phyloP scores from a whole-genome alignment of 53 echinoderm and acorn worm species.

The Patiria pectinifera region DNA sequence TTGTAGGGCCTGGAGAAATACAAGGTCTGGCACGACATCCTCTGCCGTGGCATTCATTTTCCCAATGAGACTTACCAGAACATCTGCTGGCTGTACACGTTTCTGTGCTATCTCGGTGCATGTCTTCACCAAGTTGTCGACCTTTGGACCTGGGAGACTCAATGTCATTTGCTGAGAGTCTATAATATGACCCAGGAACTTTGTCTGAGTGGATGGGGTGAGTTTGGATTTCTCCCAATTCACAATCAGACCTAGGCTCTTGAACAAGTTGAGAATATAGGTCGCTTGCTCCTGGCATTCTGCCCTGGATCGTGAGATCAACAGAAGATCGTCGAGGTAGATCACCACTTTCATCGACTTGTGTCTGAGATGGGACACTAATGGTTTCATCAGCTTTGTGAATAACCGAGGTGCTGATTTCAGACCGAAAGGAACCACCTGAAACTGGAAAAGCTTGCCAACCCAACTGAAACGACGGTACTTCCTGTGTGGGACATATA shows the following conservation, averaged over 20 bases:
- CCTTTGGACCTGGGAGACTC: slow-evolving; percentile 53
- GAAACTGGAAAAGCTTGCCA: slow-evolving; percentile 30
- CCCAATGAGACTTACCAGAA: slow-evolving; percentile 55
- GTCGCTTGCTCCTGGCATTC: neutral
- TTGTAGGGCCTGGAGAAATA: slow-evolving; percentile 33
- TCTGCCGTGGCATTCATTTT: slow-evolving; percentile 52
- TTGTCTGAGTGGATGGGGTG: slow-evolving; percentile 16
- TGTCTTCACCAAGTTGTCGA: slow-evolving; percentile 18
- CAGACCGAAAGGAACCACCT: slow-evolving; percentile 45
- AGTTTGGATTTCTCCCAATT: slow-evolving; percentile 67
- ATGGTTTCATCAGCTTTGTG: slow-evolving; percentile 64
- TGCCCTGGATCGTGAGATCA: slow-evolving; percentile 21
- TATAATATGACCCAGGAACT: slow-evolving; percentile 55
- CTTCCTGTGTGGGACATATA: slow-evolving; percentile 48
- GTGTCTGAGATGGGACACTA: slow-evolving; percentile 47
- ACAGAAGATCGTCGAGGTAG: slow-evolving; percentile 62
- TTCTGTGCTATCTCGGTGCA: slow-evolving; percentile 33
- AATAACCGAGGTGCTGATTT: slow-evolving; percentile 46
- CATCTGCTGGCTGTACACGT: neutral
- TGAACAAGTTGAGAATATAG: slow-evolving; percentile 38
- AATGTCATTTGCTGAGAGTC: slow-evolving; percentile 48
- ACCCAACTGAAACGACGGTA: slow-evolving; percentile 52
- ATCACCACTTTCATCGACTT: slow-evolving; percentile 53
- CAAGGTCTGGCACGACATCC: slow-evolving; percentile 49
- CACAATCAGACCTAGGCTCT: slow-evolving; percentile 48